Base-by-base conservation (phyloP, 2,113 vertebrate genomes). In the Apaloderma vittatum region DNA sequence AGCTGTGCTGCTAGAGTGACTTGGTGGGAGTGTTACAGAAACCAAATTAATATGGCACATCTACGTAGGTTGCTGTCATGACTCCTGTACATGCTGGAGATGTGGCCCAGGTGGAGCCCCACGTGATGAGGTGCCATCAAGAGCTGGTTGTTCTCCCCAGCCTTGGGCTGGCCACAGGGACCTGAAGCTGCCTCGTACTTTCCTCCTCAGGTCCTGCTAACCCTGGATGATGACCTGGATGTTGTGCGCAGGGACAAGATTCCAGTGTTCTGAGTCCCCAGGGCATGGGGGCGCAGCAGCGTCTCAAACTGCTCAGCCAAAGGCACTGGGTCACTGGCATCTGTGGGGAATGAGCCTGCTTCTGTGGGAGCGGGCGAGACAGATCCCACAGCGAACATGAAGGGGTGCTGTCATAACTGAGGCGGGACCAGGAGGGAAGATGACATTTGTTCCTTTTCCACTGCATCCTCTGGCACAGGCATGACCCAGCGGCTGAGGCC, bases 161-260 rank as follows among this genome's bases (percentile, higher is more conserved):
- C 29, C 2, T 2, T 34, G 49, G 48, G 16, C 54, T 74, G 46
- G 54, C 15, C 59, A 78, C 43, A 0, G 13, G 77, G 67, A 59
- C 36, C 59, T 94, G 72, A 91, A 85, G 54, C 18, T 66, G 63
- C 49, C 72, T 81, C 12, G 2, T 7, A 1, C 51, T 80, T 62
- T 81, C 84, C 10, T 96, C 91, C 91, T 86, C 87, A 98, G 98
- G 98, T 98, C 80, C 96, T 99, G 82, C 96, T 99, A 80, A 99
- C 98, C 24, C 91, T 99, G 91, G 98, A 99, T 32, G 98, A 99
- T 43, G 98, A 99, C 93, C 96, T 98, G 94, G 98, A 99, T 12
- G 78, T 89, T 6, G 98, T 98, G 86, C 97, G 96, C 65, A 98
- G 98, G 95, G 98, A 98, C 93, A 98, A 98, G 97, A 99, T 99